These are phyloP conservation scores for Limnephilus lunatus DNA, from an alignment of 2,888 invertebrate species.

Conservation along the genomic window DNA sequence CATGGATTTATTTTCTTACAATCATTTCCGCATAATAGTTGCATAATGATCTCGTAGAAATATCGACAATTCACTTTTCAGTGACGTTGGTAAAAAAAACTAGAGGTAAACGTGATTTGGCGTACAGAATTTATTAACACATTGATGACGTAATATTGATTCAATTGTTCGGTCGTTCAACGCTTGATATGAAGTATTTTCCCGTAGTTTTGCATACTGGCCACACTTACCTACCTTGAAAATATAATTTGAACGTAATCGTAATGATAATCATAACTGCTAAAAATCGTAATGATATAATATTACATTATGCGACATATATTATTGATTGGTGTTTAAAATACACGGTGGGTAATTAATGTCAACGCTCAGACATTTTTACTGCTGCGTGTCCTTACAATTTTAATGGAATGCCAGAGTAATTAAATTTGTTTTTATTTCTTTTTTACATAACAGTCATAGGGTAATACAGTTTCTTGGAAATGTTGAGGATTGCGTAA, in stretches of 20 bases:
- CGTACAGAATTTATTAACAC: neutral
- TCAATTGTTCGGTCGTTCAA: neutral
- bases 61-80: constrained; percentile 15
- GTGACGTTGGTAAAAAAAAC: constrained; percentile 4
- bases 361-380: neutral
- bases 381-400: neutral
- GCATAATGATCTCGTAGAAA: neutral
- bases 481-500: neutral
- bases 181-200: neutral
- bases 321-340: neutral
- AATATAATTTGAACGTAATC: neutral
- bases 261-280: neutral
- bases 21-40: neutral
- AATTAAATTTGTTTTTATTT: neutral
- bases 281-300: neutral
- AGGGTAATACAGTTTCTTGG: neutral
- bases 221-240: neutral
- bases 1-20: neutral
- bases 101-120: constrained; percentile 37
- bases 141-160: neutral
- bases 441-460: neutral
- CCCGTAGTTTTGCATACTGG: neutral
- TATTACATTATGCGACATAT: neutral
- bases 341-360: neutral
- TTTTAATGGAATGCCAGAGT: neutral